Conservation (phyloP, 2,113 vertebrate genomes). For the Lagopus muta region DNA sequence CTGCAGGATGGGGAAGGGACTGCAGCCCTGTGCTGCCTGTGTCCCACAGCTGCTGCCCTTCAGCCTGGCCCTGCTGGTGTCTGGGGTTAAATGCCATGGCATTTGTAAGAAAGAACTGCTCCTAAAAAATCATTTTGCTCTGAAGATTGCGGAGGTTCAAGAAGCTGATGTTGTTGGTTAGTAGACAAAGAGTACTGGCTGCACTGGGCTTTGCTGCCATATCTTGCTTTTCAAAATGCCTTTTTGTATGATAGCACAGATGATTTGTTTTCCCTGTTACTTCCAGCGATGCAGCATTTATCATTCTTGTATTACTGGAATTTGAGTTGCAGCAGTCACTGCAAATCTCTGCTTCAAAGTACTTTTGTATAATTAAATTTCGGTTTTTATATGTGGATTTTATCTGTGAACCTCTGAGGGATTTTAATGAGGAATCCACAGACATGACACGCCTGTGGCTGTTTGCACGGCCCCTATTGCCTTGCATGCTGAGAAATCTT, state of each 20-base stretch:
- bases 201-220: background rate
- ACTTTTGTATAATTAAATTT: conserved; percentile 49
- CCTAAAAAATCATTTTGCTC: conserved; percentile 51
- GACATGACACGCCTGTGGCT: background rate
- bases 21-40: background rate
- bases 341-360: background rate
- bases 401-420: background rate
- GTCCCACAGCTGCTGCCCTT: background rate
- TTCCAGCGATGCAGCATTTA: conserved; percentile 34
- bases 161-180: background rate
- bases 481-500: background rate
- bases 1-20: background rate
- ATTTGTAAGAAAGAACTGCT: conserved; percentile 27
- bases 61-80: too few species aligned
- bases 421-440: background rate
- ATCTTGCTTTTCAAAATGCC: conserved; percentile 46
- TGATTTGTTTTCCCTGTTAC: conserved; percentile 52
- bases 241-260: conserved; percentile 22
- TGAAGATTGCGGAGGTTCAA: conserved; percentile 23
- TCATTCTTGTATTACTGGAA: background rate
- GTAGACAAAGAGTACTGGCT: background rate
- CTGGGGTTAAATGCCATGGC: background rate
- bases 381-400: conserved; percentile 17
- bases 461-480: background rate
- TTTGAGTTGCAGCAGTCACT: conserved; percentile 1